Percentiles rank a stretch among this genome's conserved stretches.
Conservation (phyloP, 2,113 vertebrate genomes). For the Tursiops truncatus region DNA sequence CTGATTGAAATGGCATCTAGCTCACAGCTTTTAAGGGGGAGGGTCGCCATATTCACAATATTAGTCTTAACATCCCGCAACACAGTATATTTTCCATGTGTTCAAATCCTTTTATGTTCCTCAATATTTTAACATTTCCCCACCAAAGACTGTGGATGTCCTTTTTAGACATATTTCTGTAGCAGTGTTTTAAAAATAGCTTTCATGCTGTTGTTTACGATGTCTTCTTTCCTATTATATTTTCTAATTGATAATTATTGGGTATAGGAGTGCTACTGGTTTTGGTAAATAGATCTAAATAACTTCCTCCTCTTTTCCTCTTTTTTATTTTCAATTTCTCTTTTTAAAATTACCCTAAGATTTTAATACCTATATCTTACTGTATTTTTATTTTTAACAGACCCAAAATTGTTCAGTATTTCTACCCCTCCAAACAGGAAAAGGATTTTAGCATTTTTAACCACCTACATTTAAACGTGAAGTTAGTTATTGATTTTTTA, state of each 20-base stretch:
- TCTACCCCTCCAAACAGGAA: not conserved
- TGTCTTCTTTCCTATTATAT: not conserved
- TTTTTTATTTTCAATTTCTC: not conserved
- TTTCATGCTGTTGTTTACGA: not conserved
- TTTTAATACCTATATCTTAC: not conserved
- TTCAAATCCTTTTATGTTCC: not conserved
- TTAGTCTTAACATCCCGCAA: not conserved
- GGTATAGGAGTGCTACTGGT: not conserved
- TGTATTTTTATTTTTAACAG: not conserved
- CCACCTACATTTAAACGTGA: not conserved
- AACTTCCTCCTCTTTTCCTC: not conserved
- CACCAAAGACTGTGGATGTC: rapidly evolving
- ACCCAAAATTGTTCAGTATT: not conserved
- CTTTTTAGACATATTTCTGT: not conserved
- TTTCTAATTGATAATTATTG: not conserved
- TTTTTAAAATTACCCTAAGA: not conserved
- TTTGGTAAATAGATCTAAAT: not conserved
- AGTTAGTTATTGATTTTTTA: not conserved
- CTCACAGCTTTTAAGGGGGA: not conserved
- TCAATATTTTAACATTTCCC: not conserved
- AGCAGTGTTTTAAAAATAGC: not conserved
- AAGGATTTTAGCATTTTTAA: not conserved
- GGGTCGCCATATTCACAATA: rapidly evolving
- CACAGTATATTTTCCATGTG: rapidly evolving
- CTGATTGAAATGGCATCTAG: not conserved